Conservation (phyloP, 2,113 vertebrate species). For the Antechinus stuartii region DNA sequence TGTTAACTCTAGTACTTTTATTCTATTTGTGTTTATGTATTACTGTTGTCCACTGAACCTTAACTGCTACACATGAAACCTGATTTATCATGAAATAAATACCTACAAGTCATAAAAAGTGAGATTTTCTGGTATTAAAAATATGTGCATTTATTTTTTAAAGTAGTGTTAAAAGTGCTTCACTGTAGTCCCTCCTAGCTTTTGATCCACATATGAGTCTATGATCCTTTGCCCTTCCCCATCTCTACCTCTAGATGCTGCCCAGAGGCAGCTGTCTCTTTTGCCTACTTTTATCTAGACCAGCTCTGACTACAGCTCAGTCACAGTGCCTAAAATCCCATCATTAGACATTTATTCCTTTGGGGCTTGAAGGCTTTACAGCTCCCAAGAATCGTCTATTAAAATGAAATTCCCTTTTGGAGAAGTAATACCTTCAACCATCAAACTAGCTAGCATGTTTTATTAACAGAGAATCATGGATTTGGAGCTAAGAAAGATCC, state of each 20-base stretch:
- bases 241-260: background rate
- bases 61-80: background rate
- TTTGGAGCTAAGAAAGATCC: background rate
- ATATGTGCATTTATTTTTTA: background rate
- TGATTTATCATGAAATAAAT: background rate
- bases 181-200: background rate
- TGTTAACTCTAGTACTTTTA: background rate
- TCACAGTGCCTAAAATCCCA: background rate
- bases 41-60: background rate
- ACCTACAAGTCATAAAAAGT: background rate
- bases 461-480: background rate
- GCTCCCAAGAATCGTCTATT: background rate
- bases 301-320: background rate
- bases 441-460: background rate
- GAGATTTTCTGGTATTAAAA: background rate
- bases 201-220: background rate
- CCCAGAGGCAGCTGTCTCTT: background rate
- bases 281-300: background rate
- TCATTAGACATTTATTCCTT: background rate
- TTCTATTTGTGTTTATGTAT: background rate
- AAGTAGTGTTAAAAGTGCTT: background rate
- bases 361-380: background rate
- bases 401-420: background rate
- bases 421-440: background rate
- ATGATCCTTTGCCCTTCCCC: background rate